Evolutionary conservation across 2,888 invertebrate genomes (phyloP).

Genomic region (Dynastes grantii): DNA sequence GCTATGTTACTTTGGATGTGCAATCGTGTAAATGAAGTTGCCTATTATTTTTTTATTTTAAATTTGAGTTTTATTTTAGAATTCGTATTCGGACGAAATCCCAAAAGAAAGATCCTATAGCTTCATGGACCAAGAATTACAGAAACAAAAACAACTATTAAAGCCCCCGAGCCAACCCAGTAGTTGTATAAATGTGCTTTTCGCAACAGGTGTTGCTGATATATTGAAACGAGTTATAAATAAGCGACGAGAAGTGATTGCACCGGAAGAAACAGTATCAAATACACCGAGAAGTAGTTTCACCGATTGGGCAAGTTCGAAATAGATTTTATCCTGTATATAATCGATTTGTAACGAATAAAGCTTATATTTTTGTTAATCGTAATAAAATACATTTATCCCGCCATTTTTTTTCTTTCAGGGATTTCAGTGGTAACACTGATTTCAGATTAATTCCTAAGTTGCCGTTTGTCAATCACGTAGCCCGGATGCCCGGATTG

Average conservation of each 20-base stretch:
- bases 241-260: slow-evolving; percentile 66
- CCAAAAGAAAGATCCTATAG: slow-evolving; percentile 65
- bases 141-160: slow-evolving; percentile 63
- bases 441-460: slow-evolving; percentile 54
- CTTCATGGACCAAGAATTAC: slow-evolving; percentile 64
- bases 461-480: slow-evolving; percentile 57
- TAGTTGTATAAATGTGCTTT: slow-evolving; percentile 69
- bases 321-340: slow-evolving; percentile 48
- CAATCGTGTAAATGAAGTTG: slow-evolving; percentile 23
- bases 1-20: neutral
- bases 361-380: slow-evolving; percentile 45
- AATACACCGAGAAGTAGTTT: slow-evolving; percentile 64
- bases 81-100: slow-evolving; percentile 64
- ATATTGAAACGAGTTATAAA: slow-evolving; percentile 68
- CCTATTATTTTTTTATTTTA: slow-evolving; percentile 7
- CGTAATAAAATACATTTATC: slow-evolving; percentile 43
- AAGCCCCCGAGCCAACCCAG: slow-evolving; percentile 61
- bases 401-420: slow-evolving; percentile 50
- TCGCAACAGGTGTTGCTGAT: slow-evolving; percentile 67
- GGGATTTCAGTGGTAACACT: slow-evolving; percentile 56
- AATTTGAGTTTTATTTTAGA: slow-evolving; percentile 59
- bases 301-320: slow-evolving; percentile 65
- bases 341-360: slow-evolving; percentile 32
- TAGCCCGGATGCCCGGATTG: slow-evolving; percentile 68
- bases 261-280: slow-evolving; percentile 62